Conservation (phyloP, 2,797 vertebrate species). For the Limnodromus scolopaceus region DNA sequence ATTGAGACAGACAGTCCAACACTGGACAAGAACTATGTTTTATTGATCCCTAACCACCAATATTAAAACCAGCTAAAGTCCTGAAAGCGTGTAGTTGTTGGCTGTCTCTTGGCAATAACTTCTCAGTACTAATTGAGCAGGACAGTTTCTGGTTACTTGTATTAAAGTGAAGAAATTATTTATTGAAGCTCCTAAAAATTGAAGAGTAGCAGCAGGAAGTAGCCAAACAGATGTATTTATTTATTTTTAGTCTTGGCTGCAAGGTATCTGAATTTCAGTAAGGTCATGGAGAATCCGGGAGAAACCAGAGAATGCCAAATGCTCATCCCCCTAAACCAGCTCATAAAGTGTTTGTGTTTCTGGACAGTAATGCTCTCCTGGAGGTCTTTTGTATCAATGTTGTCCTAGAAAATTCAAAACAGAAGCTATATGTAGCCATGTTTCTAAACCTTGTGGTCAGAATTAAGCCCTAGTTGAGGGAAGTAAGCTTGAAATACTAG, state of each 20-base stretch:
- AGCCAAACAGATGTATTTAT: neutral
- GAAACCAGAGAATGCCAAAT: neutral
- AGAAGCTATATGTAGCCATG: neutral
- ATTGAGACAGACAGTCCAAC: neutral
- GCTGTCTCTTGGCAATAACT: neutral
- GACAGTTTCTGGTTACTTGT: neutral
- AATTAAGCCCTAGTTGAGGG: neutral
- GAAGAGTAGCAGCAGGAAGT: neutral
- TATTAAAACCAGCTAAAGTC: neutral
- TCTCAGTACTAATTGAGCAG: neutral
- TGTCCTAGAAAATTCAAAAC: constrained; percentile 15
- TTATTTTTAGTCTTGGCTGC: constrained; percentile 21
- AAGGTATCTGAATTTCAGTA: neutral
- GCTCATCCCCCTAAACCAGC: neutral
- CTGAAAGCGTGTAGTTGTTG: neutral
- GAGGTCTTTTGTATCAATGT: neutral
- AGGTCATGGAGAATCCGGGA: neutral
- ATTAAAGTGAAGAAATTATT: neutral
- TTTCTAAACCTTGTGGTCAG: neutral
- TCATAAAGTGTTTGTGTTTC: neutral
- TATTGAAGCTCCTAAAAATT: neutral
- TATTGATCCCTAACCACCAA: neutral
- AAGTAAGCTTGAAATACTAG: neutral
- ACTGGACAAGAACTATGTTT: neutral
- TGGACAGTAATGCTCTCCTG: neutral